phyloP scores from a whole-genome alignment of 2,888 invertebrate genomes.

The Drosophila maculinotata region DNA sequence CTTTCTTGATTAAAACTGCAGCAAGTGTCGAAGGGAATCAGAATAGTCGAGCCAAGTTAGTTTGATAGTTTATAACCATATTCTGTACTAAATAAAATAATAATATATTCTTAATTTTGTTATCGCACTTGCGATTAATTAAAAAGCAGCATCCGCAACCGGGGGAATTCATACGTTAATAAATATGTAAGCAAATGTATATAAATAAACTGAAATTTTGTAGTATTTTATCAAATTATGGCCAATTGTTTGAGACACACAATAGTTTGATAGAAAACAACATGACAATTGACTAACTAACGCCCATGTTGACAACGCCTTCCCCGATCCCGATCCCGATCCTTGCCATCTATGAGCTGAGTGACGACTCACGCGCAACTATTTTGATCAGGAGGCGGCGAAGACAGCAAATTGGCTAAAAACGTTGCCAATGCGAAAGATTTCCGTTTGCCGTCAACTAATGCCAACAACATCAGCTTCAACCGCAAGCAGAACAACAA shows the following conservation, averaged over 20 bases:
- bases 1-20: too few relatives aligned
- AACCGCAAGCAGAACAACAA: constrained; percentile 9
- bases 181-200: too few relatives aligned
- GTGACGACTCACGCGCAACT: constrained; percentile 1
- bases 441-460: constrained; percentile 36
- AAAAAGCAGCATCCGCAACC: too few relatives aligned
- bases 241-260: constrained; percentile 7
- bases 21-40: too few relatives aligned
- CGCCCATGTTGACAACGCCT: constrained; percentile 29
- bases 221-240: constrained; percentile 7
- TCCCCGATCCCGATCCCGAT: too few relatives aligned
- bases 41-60: too few relatives aligned
- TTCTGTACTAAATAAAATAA: too few relatives aligned
- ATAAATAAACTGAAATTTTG: neutral
- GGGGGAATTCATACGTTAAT: too few relatives aligned
- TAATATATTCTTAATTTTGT: too few relatives aligned
- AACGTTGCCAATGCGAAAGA: constrained; percentile 39
- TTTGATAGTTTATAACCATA: too few relatives aligned
- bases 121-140: too few relatives aligned
- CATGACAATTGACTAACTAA: constrained; percentile 43
- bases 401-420: constrained; percentile 44
- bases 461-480: constrained; percentile 20
- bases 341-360: constrained; percentile 3
- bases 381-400: constrained; percentile 9
- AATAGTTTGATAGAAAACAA: constrained; percentile 7